Conservation (phyloP, 2,888 invertebrate genomes). For the Acronicta aceris region DNA sequence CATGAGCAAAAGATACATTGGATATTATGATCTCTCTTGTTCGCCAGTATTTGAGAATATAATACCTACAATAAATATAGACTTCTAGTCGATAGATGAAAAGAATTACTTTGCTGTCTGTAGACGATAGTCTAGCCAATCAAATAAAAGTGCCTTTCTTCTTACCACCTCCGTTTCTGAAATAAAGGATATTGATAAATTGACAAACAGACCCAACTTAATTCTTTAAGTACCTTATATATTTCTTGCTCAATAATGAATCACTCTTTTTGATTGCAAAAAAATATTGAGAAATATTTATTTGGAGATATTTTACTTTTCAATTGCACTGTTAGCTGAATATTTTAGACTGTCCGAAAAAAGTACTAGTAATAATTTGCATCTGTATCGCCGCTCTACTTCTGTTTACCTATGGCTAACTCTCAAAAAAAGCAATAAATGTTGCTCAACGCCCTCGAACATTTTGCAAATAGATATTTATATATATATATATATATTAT, state of each 20-base stretch:
- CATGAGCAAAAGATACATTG: neutral
- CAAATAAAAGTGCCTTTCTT: slow-evolving; percentile 19
- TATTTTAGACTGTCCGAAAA: no score
- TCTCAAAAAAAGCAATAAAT: no score
- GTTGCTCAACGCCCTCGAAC: no score
- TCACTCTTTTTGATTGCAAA: no score
- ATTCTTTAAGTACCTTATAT: slow-evolving; percentile 2
- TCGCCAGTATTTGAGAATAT: neutral
- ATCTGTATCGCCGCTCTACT: no score
- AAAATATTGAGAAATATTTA: no score
- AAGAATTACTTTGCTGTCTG: slow-evolving; percentile 16
- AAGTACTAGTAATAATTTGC: no score
- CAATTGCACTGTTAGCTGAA: no score
- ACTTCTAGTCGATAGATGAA: slow-evolving; percentile 19
- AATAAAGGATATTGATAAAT: slow-evolving; percentile 1
- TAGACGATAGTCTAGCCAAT: slow-evolving; percentile 14
- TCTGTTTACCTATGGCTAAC: no score
- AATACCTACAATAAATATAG: neutral
- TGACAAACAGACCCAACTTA: slow-evolving; percentile 6
- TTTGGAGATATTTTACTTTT: neutral
- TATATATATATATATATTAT: no score
- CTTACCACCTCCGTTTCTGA: slow-evolving; percentile 2
- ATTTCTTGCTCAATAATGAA: neutral
- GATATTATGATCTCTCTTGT: neutral
- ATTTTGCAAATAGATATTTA: no score